Evolutionary conservation across 1,140 invertebrate genomes (phyloP).

Genomic region (Drosophila mojavensis): DNA sequence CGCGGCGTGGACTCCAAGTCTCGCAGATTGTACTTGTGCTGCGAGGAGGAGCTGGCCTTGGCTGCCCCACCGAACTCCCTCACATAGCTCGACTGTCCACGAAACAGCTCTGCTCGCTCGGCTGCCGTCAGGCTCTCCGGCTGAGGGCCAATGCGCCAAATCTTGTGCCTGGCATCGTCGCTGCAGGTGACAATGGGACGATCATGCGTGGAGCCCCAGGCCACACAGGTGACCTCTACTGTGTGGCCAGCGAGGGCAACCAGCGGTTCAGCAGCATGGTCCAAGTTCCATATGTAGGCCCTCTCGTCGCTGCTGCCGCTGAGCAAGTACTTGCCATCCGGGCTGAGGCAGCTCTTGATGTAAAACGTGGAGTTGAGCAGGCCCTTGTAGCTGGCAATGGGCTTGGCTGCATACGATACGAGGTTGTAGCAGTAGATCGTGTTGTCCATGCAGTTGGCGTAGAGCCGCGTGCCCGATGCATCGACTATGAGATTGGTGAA

Average conservation of each 20-base stretch:
- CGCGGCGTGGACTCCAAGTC: conserved; percentile 85
- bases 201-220: conserved; percentile 87
- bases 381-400: conserved; percentile 87
- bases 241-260: conserved; percentile 89
- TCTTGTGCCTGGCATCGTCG: conserved; percentile 90
- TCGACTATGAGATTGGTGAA: conserved; percentile 92
- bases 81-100: conserved; percentile 86
- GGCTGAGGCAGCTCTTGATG: conserved; percentile 91
- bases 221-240: conserved; percentile 93
- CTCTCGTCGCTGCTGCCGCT: conserved; percentile 93
- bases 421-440: conserved; percentile 94
- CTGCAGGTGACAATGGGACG: conserved; percentile 90
- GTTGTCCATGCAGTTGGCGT: conserved; percentile 94
- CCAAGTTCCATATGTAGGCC: conserved; percentile 93
- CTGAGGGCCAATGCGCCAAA: conserved; percentile 88
- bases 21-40: conserved; percentile 81
- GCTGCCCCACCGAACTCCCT: conserved; percentile 50
- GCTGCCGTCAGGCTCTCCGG: conserved; percentile 84
- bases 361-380: conserved; percentile 92
- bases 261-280: conserved; percentile 87
- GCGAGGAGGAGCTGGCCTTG: conserved; percentile 26
- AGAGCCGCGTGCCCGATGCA: conserved; percentile 88
- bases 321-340: conserved; percentile 90
- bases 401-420: conserved; percentile 88
- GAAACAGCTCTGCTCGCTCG: conserved; percentile 84